Percentiles rank a stretch among this genome's conserved stretches.
Evolutionary conservation across 2,888 invertebrate species (phyloP).

Genomic region (Vannuccia rotundouncinata): DNA sequence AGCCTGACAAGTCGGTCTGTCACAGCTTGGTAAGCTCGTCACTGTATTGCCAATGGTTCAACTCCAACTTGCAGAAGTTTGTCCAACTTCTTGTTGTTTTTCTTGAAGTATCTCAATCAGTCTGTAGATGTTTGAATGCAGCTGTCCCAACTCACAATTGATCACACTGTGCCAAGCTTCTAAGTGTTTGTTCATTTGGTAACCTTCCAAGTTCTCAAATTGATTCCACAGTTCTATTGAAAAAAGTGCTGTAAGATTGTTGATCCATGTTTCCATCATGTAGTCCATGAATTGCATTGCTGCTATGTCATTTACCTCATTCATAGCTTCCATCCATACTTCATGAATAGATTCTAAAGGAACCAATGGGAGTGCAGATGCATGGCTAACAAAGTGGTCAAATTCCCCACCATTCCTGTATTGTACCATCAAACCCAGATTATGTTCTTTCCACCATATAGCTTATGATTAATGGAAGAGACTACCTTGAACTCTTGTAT

Average conservation of each 20-base stretch:
- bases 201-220: slow-evolving; percentile 36
- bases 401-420: too few relatives aligned
- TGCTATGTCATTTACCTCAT: background rate
- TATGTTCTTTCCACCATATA: too few relatives aligned
- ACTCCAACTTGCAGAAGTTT: background rate
- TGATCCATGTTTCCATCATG: slow-evolving; percentile 18
- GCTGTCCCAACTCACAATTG: slow-evolving; percentile 11
- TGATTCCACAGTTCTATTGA: slow-evolving; percentile 13
- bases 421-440: too few relatives aligned
- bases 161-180: slow-evolving; percentile 17
- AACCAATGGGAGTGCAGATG: too few relatives aligned
- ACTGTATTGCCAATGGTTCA: background rate
- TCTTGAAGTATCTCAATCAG: slow-evolving; percentile 1
- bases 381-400: too few relatives aligned
- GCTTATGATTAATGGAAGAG: too few relatives aligned
- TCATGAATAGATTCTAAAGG: too few relatives aligned
- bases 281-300: slow-evolving; percentile 2
- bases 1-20: background rate
- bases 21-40: background rate
- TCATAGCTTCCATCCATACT: background rate
- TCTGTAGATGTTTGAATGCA: background rate
- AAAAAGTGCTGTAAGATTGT: slow-evolving; percentile 6
- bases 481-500: too few relatives aligned
- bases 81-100: background rate
- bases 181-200: slow-evolving; percentile 25